Evolutionary conservation across 2,113 vertebrate species (phyloP).

Genomic region (Mesoclemmys tuberculata): DNA sequence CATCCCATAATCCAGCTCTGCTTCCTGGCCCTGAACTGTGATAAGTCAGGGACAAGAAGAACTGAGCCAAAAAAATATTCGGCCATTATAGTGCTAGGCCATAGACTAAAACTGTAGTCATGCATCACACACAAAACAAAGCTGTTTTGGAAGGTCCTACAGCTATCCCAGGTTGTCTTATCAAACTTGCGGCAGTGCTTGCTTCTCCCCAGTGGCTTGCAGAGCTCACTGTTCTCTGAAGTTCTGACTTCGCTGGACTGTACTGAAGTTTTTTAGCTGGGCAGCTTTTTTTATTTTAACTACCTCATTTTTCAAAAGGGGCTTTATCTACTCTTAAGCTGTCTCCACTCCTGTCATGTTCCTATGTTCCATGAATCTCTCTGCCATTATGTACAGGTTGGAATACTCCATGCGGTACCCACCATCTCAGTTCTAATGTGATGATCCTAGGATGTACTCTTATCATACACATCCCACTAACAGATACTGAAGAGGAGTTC

Average conservation of each 20-base stretch:
- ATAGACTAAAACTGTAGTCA: not conserved
- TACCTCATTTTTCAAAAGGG: not conserved
- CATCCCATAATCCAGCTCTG: not conserved
- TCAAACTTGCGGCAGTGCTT: not conserved
- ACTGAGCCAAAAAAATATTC: not conserved
- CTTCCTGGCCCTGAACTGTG: not conserved
- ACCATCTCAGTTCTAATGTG: not conserved
- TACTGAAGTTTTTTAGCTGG: not conserved
- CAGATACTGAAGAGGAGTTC: not conserved
- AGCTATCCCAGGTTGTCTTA: not conserved
- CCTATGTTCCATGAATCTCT: not conserved
- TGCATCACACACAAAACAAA: not conserved
- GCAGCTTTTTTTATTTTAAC: not conserved
- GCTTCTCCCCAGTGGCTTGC: not conserved
- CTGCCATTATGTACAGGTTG: not conserved
- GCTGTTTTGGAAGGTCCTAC: not conserved
- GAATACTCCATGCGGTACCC: not conserved
- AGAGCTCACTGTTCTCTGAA: accelerated
- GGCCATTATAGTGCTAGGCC: not conserved
- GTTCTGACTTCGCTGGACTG: not conserved
- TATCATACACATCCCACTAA: not conserved
- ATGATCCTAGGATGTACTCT: not conserved
- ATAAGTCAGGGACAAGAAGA: not conserved
- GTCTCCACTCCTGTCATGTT: accelerated
- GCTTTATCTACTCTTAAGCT: not conserved